A percentile compares a stretch with the other conserved stretches of the same genome.
phyloP scores from a whole-genome alignment of 35 echinoderm and acorn worm species.

The Ptychodera flava region DNA sequence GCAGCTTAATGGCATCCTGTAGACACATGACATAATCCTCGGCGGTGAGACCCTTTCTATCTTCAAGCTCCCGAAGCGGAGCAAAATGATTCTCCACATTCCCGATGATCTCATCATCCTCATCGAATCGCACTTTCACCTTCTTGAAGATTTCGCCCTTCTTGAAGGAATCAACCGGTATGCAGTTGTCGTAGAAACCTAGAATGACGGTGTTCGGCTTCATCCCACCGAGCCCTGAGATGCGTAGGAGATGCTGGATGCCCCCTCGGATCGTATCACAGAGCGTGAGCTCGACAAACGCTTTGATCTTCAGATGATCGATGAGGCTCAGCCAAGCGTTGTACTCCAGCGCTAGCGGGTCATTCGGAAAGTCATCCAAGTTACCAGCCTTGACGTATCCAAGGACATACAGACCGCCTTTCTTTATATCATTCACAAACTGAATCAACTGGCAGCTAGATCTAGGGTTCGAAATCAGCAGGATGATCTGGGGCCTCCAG shows the following conservation, averaged over 20 bases:
- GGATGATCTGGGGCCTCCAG: slow-evolving; percentile 92
- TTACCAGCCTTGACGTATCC: slow-evolving; percentile 73
- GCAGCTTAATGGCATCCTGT: slow-evolving; percentile 50
- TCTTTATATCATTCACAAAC: slow-evolving; percentile 98
- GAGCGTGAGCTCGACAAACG: slow-evolving; percentile 81
- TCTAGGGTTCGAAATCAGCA: slow-evolving; percentile 82
- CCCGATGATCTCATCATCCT: slow-evolving; percentile 36
- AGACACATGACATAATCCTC: slow-evolving; percentile 79
- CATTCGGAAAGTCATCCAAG: slow-evolving; percentile 51
- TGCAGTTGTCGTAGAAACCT: slow-evolving; percentile 76
- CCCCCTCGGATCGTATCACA: slow-evolving; percentile 70
- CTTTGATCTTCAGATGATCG: slow-evolving; percentile 77
- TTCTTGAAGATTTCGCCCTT: slow-evolving; percentile 2
- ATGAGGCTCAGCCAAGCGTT: slow-evolving; percentile 78
- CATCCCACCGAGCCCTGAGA: slow-evolving; percentile 94
- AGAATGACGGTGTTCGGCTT: slow-evolving; percentile 86
- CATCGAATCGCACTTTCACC: not conserved
- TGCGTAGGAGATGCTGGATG: slow-evolving; percentile 68
- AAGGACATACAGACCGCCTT: slow-evolving; percentile 80
- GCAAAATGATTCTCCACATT: slow-evolving; percentile 32
- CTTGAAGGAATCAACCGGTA: slow-evolving; percentile 48
- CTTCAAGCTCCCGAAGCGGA: slow-evolving; percentile 24
- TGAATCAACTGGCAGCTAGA: slow-evolving; percentile 68
- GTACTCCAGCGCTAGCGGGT: slow-evolving; percentile 55
- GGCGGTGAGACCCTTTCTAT: slow-evolving; percentile 37